Conservation (phyloP, 2,113 vertebrate species). For the Myrmophylax atrothorax region DNA sequence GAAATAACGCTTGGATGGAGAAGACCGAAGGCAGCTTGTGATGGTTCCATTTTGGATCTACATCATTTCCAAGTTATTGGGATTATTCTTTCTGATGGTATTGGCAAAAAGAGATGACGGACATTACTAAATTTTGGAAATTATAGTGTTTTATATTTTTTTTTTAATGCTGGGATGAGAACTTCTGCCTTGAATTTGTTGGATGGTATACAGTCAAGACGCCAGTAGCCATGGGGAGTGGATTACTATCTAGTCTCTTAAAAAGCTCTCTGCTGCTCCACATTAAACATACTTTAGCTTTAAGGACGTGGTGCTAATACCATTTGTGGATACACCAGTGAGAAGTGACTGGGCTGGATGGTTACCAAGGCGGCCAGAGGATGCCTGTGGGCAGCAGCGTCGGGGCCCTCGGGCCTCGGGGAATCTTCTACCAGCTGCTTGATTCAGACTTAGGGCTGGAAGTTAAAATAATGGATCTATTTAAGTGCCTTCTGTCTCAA, state of each 20-base stretch:
- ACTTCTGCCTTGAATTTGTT: slow-evolving; percentile 69
- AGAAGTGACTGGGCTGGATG: slow-evolving; percentile 76
- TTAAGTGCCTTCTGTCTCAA: slow-evolving; percentile 76
- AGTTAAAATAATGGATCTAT: slow-evolving; percentile 77
- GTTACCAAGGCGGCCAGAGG: slow-evolving; percentile 74
- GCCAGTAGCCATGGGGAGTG: slow-evolving; percentile 76
- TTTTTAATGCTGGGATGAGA: slow-evolving; percentile 76
- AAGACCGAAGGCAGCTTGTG: slow-evolving; percentile 75
- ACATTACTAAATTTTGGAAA: slow-evolving; percentile 77
- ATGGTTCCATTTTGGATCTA: slow-evolving; percentile 80
- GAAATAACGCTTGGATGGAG: slow-evolving; percentile 75
- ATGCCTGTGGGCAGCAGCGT: slow-evolving; percentile 64
- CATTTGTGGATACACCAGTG: slow-evolving; percentile 78
- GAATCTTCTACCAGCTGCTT: slow-evolving; percentile 74
- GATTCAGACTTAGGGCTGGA: slow-evolving; percentile 76
- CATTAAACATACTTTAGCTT: slow-evolving; percentile 72
- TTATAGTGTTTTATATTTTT: slow-evolving; percentile 64
- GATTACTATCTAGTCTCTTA: slow-evolving; percentile 75
- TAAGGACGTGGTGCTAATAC: slow-evolving; percentile 66
- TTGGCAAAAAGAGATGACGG: slow-evolving; percentile 73
- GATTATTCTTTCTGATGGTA: slow-evolving; percentile 77
- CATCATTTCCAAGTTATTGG: slow-evolving; percentile 72
- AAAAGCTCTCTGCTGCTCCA: slow-evolving; percentile 59
- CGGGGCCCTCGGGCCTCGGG: slow-evolving; percentile 53
- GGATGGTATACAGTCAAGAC: slow-evolving; percentile 75